Conservation (phyloP, 2,888 invertebrate species). For the Platypus cylindrus region DNA sequence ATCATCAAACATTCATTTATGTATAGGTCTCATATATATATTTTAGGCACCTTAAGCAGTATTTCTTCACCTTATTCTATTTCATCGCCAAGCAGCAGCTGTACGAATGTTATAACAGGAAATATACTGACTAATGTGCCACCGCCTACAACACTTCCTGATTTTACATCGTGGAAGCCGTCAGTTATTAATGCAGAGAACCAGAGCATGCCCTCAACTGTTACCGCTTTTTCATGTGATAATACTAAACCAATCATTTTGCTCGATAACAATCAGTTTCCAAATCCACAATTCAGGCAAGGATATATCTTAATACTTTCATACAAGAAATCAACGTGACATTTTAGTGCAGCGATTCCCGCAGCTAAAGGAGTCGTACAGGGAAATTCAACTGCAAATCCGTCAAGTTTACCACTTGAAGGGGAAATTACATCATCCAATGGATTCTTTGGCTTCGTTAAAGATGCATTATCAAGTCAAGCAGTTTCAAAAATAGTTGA, state of each 20-base stretch:
- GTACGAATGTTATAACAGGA: slow-evolving; percentile 30
- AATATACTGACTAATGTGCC: slow-evolving; percentile 56
- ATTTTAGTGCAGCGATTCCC: slow-evolving; percentile 32
- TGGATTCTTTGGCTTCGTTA: slow-evolving; percentile 55
- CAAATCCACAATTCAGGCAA: slow-evolving; percentile 32
- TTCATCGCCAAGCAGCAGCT: slow-evolving; percentile 12
- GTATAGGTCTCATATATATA: slow-evolving; percentile 1
- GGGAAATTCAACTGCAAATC: slow-evolving; percentile 9
- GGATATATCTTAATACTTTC: no score
- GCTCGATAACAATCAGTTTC: slow-evolving; percentile 25
- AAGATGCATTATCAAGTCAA: slow-evolving; percentile 52
- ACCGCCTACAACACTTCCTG: slow-evolving; percentile 55
- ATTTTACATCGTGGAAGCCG: slow-evolving; percentile 42
- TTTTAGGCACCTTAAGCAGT: slow-evolving; percentile 17
- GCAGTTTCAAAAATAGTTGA: slow-evolving; percentile 57
- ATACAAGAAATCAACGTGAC: no score
- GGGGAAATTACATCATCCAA: slow-evolving; percentile 23
- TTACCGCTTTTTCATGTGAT: slow-evolving; percentile 4
- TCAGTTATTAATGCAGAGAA: no score
- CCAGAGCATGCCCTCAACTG: slow-evolving; percentile 9
- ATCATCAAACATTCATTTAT: not conserved
- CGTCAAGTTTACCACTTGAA: slow-evolving; percentile 7
- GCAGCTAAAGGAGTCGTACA: slow-evolving; percentile 31
- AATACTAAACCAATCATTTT: slow-evolving; percentile 8
- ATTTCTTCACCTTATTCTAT: slow-evolving; percentile 17